Evolutionary conservation across 2,888 invertebrate genomes (phyloP).

Genomic region (Dusona sp.): DNA sequence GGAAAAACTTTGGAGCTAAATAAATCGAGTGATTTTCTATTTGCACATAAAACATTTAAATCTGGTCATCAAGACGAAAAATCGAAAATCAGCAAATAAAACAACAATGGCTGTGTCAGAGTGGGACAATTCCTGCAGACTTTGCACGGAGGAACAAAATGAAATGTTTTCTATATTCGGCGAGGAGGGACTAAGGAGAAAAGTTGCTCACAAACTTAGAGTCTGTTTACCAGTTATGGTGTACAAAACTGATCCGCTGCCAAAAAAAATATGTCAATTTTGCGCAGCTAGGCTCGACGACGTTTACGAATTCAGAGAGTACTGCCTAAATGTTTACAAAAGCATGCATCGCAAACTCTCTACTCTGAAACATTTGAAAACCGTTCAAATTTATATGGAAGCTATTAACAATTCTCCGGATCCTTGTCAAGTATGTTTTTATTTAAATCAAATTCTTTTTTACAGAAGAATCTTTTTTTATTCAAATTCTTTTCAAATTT

Average conservation of each 20-base stretch:
- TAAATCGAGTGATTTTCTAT: neutral
- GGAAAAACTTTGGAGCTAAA: neutral
- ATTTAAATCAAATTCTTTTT: conserved; percentile 12
- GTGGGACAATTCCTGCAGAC: conserved; percentile 78
- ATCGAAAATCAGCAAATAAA: neutral
- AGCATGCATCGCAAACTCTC: conserved; percentile 77
- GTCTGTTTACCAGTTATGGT: conserved; percentile 80
- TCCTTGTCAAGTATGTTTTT: conserved; percentile 78
- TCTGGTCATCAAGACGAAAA: neutral
- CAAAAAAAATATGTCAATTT: conserved; percentile 81
- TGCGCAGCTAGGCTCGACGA: conserved; percentile 81
- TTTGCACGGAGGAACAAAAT: conserved; percentile 78
- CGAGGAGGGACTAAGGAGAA: conserved; percentile 78
- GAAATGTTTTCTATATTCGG: conserved; percentile 81
- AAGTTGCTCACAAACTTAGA: conserved; percentile 78
- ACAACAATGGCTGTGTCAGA: conserved; percentile 62
- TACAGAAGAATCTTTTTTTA: neutral
- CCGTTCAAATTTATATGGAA: conserved; percentile 78
- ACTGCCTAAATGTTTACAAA: conserved; percentile 78
- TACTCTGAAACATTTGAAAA: conserved; percentile 71
- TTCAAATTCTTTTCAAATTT: neutral
- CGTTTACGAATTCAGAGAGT: conserved; percentile 79
- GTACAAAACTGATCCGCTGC: conserved; percentile 81
- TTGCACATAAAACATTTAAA: neutral
- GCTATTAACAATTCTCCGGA: conserved; percentile 81